Base-by-base conservation (phyloP, 2,888 invertebrate species). In the Catocala sponsa region DNA sequence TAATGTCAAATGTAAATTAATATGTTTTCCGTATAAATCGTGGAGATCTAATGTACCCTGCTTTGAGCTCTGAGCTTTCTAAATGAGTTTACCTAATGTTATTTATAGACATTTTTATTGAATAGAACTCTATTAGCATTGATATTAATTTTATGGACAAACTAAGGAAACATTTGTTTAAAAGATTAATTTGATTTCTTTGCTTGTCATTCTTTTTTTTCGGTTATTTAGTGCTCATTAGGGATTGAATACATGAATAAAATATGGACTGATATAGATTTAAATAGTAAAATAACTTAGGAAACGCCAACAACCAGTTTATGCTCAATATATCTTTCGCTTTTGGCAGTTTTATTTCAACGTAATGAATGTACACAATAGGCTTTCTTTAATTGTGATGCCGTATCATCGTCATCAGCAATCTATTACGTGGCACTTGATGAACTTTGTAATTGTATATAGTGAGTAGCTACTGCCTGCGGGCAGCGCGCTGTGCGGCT, bases 51-150 rank as follows among this genome's bases (percentile, higher is more conserved):
- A 71, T 68, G 59, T 68, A 41, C 50, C 47, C 42, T 65, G 63
- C 42, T n/a, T n/a, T n/a, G n/a, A n/a, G n/a, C n/a, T n/a, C n/a
- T n/a, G n/a, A n/a, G n/a, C n/a, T 69, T 57, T 72, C 43, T 57
- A 59, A 25, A 72, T 76, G 50, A 65, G 58, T 67, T 63, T 63
- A 44, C 44, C 49, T 63, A 25, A 47, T 58, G 49, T 64, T 42
- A 74, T 75, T 78, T 75, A 75, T 74, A 41, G 46, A 48, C 13
- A 38, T 56, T 65, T 74, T 74, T 77, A 68, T 74, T 68, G 55
- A 68, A 71, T 62, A 55, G 47, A 70, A 65, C 66, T 72, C 51
- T 65, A 65, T 63, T 74, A 69, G 53, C 25, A n/a, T 52, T 49
- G n/a, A 44, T 51, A 50, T 70, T 52, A 47, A 15, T 64, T 66